phyloP scores from a whole-genome alignment of 2,888 invertebrate genomes.

The Diploptera punctata region DNA sequence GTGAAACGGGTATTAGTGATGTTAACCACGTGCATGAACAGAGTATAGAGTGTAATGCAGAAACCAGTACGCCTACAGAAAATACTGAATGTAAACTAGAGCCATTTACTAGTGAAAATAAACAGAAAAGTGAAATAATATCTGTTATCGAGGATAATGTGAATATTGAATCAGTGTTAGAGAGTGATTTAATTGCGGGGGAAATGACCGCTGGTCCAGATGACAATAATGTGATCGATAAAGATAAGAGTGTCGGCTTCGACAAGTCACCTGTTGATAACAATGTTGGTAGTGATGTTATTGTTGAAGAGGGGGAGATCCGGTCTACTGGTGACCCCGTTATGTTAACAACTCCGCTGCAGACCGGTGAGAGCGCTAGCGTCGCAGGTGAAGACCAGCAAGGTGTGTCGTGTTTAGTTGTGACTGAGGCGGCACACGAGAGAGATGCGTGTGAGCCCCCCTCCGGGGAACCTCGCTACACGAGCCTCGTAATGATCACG shows the following conservation, averaged over 20 bases:
- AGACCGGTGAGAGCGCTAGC: conserved; percentile 30
- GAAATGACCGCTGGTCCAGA: background rate
- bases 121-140: background rate
- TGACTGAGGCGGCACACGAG: background rate
- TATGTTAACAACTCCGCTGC: conserved; percentile 22
- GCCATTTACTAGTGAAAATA: conserved; percentile 1
- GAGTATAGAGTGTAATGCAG: background rate
- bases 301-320: conserved; percentile 17
- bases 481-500: conserved; percentile 90
- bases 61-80: background rate
- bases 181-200: background rate
- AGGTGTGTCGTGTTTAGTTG: conserved; percentile 26
- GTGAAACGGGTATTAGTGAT: background rate
- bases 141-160: background rate
- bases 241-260: background rate
- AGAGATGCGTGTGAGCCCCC: conserved; percentile 22
- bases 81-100: background rate
- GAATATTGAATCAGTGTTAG: too few relatives aligned
- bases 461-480: conserved; percentile 64
- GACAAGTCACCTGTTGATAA: background rate
- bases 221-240: background rate
- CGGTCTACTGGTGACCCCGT: conserved; percentile 32
- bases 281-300: background rate
- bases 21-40: background rate
- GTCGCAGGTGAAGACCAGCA: conserved; percentile 18